Evolutionary conservation across 2,888 invertebrate genomes (phyloP).

Genomic region (Himalopsyche japonica): DNA sequence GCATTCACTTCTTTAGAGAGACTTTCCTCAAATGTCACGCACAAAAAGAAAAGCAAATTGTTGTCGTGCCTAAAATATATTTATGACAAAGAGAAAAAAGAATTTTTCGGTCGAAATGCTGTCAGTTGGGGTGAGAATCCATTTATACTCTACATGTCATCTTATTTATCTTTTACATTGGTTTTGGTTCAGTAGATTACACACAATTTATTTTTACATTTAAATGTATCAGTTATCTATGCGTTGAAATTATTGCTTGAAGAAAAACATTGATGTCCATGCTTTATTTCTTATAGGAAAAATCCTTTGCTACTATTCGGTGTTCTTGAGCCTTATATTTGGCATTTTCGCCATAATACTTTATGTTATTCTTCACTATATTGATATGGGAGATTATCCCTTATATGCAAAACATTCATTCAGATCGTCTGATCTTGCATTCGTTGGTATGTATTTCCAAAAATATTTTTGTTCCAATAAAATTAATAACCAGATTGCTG

Average conservation of each 20-base stretch:
- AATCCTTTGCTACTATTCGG: neutral
- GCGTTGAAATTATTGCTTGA: too few species aligned
- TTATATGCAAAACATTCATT: neutral
- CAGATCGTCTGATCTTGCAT: neutral
- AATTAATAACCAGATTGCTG: too few species aligned
- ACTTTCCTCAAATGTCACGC: neutral
- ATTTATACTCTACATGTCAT: neutral
- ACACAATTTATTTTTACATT: too few species aligned
- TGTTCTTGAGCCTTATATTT: neutral
- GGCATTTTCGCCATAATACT: slow-evolving; percentile 1
- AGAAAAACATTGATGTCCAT: too few species aligned
- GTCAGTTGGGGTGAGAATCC: slow-evolving; percentile 11
- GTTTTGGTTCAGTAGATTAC: too few species aligned
- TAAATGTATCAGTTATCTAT: too few species aligned
- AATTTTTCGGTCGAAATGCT: neutral
- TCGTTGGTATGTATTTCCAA: neutral
- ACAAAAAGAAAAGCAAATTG: neutral
- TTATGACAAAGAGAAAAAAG: neutral
- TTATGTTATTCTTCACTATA: neutral
- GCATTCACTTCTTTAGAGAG: neutral
- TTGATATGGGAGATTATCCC: neutral
- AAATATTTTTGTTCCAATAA: too few species aligned
- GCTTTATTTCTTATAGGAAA: neutral
- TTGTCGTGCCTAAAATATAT: neutral
- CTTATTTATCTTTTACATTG: too few species aligned